These are phyloP conservation scores for Melanocharis versteri DNA, from an alignment of 2,113 vertebrate species.

Conservation along the genomic window DNA sequence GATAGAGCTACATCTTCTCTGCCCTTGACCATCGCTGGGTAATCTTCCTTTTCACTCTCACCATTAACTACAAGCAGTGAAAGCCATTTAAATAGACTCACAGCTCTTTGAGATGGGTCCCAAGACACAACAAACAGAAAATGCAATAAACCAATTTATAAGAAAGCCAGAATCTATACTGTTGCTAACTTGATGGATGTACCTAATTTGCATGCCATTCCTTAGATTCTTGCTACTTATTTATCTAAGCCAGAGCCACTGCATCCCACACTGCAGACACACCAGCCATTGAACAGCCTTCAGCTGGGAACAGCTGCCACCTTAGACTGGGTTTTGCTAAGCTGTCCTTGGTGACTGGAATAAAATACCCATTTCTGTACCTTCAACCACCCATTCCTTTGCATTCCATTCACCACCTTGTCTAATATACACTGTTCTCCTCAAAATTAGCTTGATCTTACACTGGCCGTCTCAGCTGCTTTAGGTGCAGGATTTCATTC, in stretches of 20 bases:
- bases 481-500: background rate
- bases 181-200: background rate
- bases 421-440: background rate
- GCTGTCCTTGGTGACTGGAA: background rate
- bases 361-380: background rate
- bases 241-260: background rate
- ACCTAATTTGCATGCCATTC: background rate
- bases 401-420: background rate
- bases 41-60: background rate
- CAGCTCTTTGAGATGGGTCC: background rate
- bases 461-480: background rate
- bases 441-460: background rate
- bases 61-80: background rate
- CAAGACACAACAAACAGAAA: background rate
- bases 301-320: background rate
- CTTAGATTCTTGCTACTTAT: background rate
- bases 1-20: background rate
- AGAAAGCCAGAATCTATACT: background rate
- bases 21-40: background rate
- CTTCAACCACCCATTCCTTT: background rate
- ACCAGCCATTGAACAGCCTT: background rate
- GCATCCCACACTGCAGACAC: background rate
- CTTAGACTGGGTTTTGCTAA: background rate
- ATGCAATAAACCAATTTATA: background rate
- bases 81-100: background rate